Conservation (phyloP, 35 echinoderm and acorn worm species). For the Apostichopus parvimensis region DNA sequence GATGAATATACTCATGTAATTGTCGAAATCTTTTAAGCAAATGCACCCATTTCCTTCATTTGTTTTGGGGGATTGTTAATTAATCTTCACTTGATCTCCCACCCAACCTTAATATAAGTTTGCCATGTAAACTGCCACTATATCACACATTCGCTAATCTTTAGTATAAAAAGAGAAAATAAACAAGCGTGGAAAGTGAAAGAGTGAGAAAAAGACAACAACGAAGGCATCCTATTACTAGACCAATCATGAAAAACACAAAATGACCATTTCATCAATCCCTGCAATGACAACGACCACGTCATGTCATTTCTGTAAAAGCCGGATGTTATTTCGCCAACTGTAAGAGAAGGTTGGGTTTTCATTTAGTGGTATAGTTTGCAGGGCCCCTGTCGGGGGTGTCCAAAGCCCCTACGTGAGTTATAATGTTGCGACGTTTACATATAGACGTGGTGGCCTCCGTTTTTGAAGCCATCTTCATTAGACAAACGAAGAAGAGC, state of each 20-base stretch:
- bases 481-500: not conserved
- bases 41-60: no score
- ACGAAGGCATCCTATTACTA: not conserved
- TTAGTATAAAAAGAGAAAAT: no score
- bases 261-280: not conserved
- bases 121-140: no score
- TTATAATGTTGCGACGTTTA: not conserved
- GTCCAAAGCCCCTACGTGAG: not conserved
- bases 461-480: not conserved
- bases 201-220: not conserved
- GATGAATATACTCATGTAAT: no score
- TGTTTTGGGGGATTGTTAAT: no score
- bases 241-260: not conserved
- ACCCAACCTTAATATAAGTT: no score
- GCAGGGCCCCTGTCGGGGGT: not conserved
- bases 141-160: no score
- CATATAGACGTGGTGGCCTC: not conserved
- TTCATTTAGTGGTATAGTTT: not conserved
- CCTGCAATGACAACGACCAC: not conserved
- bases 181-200: no score
- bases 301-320: conserved; percentile 1
- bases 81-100: no score
- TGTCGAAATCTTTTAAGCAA: no score
- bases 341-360: not conserved
- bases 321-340: not conserved